Evolutionary conservation across 2,113 vertebrate species (phyloP), one percentile per base, ranked within the genome.

Genomic region (Phocoena phocoena): DNA sequence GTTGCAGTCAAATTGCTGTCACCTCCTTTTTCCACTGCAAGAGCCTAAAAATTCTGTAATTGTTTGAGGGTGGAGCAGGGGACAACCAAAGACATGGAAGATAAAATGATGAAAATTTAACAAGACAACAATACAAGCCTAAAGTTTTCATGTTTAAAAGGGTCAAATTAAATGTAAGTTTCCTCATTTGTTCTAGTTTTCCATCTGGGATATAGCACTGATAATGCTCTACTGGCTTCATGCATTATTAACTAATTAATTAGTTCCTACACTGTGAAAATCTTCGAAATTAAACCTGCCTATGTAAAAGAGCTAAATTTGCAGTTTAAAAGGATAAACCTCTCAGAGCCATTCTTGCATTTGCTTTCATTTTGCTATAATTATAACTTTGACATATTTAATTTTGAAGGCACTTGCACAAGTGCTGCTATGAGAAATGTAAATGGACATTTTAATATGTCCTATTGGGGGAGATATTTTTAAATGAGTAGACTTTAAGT

Each of bases 171-270:
- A 98, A 98, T 96, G 79, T 98, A 97, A 97, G 23, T 89, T 97
- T 97, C 84, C 84, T 97, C 94, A 96, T 26, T 97, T 97, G 96
- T 98, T 98, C 98, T 98, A 83, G 20, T 90, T 98, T 98, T 96
- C 92, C 88, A 96, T 97, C 95, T 55, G 65, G 91, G 71, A 97
- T 95, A 97, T 50, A 97, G 60, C 84, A 96, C 77, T 93, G 84
- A 97, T 98, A 98, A 98, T 97, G 65, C 95, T 98, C 85, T 87
- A 70, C 96, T 97, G 96, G 91, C 79, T 98, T 98, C 96, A 98
- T 98, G 97, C 98, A 98, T 98, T 98, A 98, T 98, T 98, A 99
- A 98, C 95, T 98, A 98, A 99, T 99, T 98, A 98, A 98, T 98
- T 98, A 98, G 79, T 97, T 98, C 97, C 93, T 95, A 97, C 65